A percentile compares a stretch with the other conserved stretches of the same genome.
These are phyloP conservation scores for Myripristis jacobus DNA, from an alignment of 2,797 vertebrate genomes.

Conservation along the genomic window DNA sequence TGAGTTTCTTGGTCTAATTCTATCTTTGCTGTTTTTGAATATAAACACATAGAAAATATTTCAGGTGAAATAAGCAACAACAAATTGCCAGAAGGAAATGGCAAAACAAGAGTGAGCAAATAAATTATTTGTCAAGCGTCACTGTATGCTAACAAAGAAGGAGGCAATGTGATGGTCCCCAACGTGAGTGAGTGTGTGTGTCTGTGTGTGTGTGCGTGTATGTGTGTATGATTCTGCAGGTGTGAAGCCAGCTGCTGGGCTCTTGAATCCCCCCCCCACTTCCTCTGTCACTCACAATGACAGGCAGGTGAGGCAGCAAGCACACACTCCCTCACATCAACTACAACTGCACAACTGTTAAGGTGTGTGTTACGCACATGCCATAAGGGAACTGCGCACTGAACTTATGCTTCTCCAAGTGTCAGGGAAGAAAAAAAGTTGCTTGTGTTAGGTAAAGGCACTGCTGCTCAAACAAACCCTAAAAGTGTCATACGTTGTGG, in stretches of 20 bases:
- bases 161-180: constrained; percentile 50
- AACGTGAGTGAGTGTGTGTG: constrained; percentile 55
- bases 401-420: constrained; percentile 55
- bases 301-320: constrained; percentile 72
- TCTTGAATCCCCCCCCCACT: constrained; percentile 56
- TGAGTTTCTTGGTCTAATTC: constrained; percentile 31
- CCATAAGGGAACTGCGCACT: constrained; percentile 56
- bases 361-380: constrained; percentile 70
- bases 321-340: constrained; percentile 68
- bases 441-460: constrained; percentile 47
- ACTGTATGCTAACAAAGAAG: constrained; percentile 61
- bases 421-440: constrained; percentile 43
- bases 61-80: constrained; percentile 26
- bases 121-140: constrained; percentile 76
- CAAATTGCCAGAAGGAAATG: constrained; percentile 65
- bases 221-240: constrained; percentile 75
- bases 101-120: constrained; percentile 66
- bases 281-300: constrained; percentile 82
- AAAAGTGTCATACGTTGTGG: constrained; percentile 55
- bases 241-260: constrained; percentile 80
- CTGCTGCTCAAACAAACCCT: constrained; percentile 54
- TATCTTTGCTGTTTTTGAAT: constrained; percentile 45
- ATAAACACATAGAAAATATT: constrained; percentile 54
- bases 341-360: constrained; percentile 67
- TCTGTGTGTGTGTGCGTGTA: not conserved